Evolutionary conservation across 1,140 invertebrate genomes (phyloP), one percentile per base, ranked within the genome.

Genomic region (Lasioglossum albipes): DNA sequence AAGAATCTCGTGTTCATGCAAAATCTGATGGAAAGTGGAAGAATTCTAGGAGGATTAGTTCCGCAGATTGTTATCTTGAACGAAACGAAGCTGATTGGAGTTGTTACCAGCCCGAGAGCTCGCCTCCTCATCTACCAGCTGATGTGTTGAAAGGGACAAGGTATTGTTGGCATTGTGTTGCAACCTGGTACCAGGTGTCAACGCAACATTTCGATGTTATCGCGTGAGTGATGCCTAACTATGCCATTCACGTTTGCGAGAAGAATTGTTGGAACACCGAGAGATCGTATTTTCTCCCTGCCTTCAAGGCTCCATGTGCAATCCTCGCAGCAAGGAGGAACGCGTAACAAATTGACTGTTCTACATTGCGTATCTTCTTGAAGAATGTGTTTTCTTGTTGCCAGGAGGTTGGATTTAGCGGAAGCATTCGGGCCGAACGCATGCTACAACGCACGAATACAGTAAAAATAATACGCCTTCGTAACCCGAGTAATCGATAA

Each of bases 401-500:
- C 6, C n/a, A 12, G 6, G 4, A 10, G 9, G 6, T 9, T 59
- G 16, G 16, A 16, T 68, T 67, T 59, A 31, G 20, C 18, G 22
- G 9, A 9, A 22, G 10, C 65, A 12, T 61, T 45, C 49, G 45
- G 22, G n/a, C 36, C 42, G 0, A 6, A n/a, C 22, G 36, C 62
- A 22, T 13, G n/a, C 5, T n/a, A 31, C 18, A 49, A 41, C 36
- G n/a, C 22, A 22, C 57, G 68, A 49, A 62, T 36, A 45, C 42
- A 22, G 57, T 41, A 66, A 74, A 66, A 74, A 79, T 59, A 65
- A 74, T 31, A 22, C 62, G 62, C 18, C 61, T 74, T 79, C 36
- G 69, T 59, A 77, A 67, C 68, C n/a, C 54, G 42, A 54, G 76
- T 72, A 82, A 82, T 82, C 81, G 81, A 82, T 82, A 82, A 82